Evolutionary conservation across 2,797 vertebrate genomes (phyloP).

Genomic region (Synaphobranchus kaupii): DNA sequence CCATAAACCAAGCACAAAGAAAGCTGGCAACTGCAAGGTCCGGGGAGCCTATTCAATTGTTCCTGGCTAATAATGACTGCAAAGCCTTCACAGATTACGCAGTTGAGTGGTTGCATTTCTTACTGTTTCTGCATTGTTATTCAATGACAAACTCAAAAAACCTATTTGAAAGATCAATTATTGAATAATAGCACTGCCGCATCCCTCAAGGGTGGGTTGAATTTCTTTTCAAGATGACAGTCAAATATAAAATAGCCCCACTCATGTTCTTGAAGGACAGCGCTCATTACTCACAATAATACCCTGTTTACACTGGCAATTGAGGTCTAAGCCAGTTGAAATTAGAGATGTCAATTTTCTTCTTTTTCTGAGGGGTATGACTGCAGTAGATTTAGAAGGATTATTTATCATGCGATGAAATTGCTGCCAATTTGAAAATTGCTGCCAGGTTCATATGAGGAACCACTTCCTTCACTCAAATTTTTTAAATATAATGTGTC

Average conservation of each 20-base stretch:
- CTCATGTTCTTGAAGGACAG: slow-evolving; percentile 30
- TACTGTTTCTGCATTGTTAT: not conserved
- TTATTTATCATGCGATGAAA: slow-evolving; percentile 5
- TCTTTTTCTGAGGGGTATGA: not conserved
- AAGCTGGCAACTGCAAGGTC: not conserved
- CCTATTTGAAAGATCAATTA: slow-evolving; percentile 35
- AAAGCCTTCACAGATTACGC: slow-evolving; percentile 7
- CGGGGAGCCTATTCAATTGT: not conserved
- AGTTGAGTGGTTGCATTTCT: not conserved
- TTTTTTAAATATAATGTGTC: not conserved
- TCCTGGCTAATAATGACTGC: not conserved
- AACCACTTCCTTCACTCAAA: slow-evolving; percentile 20
- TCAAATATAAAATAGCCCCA: slow-evolving; percentile 27
- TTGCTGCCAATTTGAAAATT: slow-evolving; percentile 6
- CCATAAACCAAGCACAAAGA: not conserved
- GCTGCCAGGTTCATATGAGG: not conserved
- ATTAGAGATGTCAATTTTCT: slow-evolving; percentile 17
- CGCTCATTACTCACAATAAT: slow-evolving; percentile 35
- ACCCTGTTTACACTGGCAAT: slow-evolving; percentile 34
- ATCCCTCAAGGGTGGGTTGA: slow-evolving; percentile 23
- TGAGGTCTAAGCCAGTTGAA: slow-evolving; percentile 24
- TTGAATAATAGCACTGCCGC: slow-evolving; percentile 20
- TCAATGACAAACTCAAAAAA: slow-evolving; percentile 13
- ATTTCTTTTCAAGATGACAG: slow-evolving; percentile 19
- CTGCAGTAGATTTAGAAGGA: slow-evolving; percentile 1